phyloP scores from a whole-genome alignment of 2,113 vertebrate species.

The Galbula dea region DNA sequence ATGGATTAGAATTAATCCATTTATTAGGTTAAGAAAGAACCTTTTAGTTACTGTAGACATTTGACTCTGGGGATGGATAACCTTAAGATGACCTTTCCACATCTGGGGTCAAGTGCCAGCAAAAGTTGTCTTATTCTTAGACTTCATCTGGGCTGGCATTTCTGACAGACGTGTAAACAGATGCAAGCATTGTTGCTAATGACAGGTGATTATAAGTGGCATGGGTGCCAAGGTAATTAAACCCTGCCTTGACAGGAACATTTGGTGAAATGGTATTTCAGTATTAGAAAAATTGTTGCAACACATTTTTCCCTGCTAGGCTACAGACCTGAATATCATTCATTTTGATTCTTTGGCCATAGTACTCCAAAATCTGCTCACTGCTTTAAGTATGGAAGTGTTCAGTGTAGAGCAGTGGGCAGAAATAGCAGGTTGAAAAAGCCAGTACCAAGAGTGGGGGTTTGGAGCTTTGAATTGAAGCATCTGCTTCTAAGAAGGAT shows the following conservation, averaged over 20 bases:
- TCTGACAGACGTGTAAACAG: conserved; percentile 94
- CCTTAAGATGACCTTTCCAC: conserved; percentile 31
- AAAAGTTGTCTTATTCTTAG: conserved; percentile 65
- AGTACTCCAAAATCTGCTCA: conserved; percentile 52
- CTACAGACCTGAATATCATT: conserved; percentile 74
- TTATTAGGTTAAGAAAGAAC: neutral
- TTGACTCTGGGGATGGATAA: neutral
- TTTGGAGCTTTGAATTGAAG: neutral
- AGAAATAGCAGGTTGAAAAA: neutral
- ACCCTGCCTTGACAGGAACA: conserved; percentile 91
- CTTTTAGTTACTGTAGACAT: neutral
- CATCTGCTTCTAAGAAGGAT: neutral
- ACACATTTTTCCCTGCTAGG: conserved; percentile 77
- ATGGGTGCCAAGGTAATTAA: conserved; percentile 94
- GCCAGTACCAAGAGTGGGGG: neutral
- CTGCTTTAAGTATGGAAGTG: neutral
- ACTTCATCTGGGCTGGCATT: conserved; percentile 68
- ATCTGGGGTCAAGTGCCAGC: conserved; percentile 64
- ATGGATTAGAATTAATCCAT: neutral
- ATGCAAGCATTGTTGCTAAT: conserved; percentile 91
- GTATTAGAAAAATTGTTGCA: conserved; percentile 84
- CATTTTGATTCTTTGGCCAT: conserved; percentile 71
- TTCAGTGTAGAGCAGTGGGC: neutral
- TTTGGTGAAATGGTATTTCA: conserved; percentile 88
- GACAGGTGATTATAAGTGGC: conserved; percentile 98